phyloP scores from a whole-genome alignment of 2,113 vertebrate genomes.

The Campylomormyrus tamandua region DNA sequence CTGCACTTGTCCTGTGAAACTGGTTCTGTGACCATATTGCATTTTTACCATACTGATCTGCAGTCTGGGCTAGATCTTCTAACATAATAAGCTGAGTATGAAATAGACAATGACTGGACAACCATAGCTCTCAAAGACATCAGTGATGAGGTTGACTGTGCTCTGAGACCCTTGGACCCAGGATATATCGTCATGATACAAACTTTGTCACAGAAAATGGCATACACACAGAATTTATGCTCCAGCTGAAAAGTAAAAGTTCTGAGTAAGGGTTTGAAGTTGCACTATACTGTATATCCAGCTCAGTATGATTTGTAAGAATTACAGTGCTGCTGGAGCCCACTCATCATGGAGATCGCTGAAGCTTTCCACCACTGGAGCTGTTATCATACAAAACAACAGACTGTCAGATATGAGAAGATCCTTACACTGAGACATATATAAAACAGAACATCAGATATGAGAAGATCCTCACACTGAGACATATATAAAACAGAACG shows the following conservation, averaged over 20 bases:
- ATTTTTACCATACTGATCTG: background rate
- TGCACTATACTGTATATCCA: too few species aligned
- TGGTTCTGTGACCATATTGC: background rate
- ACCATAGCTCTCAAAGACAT: slow-evolving; percentile 71
- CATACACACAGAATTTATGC: too few species aligned
- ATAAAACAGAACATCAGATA: slow-evolving; percentile 24
- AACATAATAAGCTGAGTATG: background rate
- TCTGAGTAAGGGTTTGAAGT: too few species aligned
- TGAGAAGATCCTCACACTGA: background rate
- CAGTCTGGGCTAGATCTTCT: background rate
- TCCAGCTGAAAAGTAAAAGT: too few species aligned
- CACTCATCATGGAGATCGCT: too few species aligned
- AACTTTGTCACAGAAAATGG: slow-evolving; percentile 48
- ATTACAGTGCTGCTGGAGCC: too few species aligned
- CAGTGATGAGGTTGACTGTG: slow-evolving; percentile 71
- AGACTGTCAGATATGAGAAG: background rate
- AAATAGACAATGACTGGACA: background rate
- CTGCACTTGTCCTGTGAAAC: background rate
- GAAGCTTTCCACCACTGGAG: too few species aligned
- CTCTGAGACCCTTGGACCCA: slow-evolving; percentile 78
- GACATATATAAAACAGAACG: background rate
- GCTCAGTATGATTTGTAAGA: too few species aligned
- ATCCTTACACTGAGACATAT: too few species aligned
- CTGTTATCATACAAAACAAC: too few species aligned
- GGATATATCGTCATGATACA: slow-evolving; percentile 85